Evolutionary conservation across 2,797 vertebrate species (phyloP).

Genomic region (Halcyon chelicuti): DNA sequence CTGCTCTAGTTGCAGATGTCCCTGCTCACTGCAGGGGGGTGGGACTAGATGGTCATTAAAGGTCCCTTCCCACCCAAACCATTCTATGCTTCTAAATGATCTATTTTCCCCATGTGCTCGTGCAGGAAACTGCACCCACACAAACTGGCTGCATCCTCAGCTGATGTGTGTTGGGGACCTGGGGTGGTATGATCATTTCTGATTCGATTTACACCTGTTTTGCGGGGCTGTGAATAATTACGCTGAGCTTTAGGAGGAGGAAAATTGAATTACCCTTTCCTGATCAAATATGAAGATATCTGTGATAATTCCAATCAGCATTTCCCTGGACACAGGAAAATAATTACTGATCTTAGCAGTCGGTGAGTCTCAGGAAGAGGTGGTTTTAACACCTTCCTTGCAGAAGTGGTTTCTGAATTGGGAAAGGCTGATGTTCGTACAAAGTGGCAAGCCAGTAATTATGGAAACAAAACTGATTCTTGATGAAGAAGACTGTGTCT

Average conservation of each 20-base stretch:
- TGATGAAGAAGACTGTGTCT: neutral
- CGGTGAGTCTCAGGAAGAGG: neutral
- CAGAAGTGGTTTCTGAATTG: neutral
- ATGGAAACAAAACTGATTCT: neutral
- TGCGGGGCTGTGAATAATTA: neutral
- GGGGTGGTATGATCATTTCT: neutral
- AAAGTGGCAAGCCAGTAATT: neutral
- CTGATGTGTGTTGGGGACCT: neutral
- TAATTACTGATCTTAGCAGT: neutral
- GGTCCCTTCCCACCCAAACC: neutral
- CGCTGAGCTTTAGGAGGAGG: neutral
- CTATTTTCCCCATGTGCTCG: neutral
- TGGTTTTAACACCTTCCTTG: neutral
- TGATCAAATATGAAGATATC: neutral
- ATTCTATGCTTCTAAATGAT: neutral
- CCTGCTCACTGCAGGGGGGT: neutral
- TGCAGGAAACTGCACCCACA: neutral
- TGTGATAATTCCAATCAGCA: neutral
- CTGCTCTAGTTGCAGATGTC: neutral
- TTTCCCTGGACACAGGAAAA: neutral
- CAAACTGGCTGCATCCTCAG: neutral
- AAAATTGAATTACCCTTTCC: neutral
- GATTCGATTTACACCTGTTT: neutral
- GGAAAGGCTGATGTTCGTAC: neutral
- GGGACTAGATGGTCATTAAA: neutral